Conservation (phyloP, 2,113 vertebrate species). For the Gopherus flavomarginatus region DNA sequence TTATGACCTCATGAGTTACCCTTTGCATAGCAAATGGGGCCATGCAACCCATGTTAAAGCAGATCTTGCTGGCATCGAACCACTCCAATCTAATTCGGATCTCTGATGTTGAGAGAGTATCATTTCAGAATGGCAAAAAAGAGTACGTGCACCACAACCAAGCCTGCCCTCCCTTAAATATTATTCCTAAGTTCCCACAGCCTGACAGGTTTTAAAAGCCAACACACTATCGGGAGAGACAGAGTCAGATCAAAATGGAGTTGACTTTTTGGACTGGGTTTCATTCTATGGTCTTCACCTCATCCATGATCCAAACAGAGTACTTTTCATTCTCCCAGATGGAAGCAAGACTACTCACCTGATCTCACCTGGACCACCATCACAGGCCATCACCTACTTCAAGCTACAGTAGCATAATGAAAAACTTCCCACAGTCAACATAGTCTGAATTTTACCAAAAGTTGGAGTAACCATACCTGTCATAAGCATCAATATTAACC, state of each 20-base stretch:
- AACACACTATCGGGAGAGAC: too few relatives aligned
- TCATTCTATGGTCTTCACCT: not conserved
- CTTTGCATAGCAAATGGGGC: not conserved
- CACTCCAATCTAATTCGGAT: not conserved
- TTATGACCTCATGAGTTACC: not conserved
- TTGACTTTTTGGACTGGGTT: not conserved
- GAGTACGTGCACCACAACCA: not conserved
- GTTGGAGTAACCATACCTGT: not conserved
- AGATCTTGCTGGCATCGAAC: not conserved
- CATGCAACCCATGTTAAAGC: not conserved
- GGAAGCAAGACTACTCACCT: not conserved
- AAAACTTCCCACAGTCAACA: not conserved
- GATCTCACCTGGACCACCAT: not conserved
- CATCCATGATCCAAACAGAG: not conserved
- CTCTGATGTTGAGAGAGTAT: not conserved
- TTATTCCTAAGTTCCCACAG: not conserved
- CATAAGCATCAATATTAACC: not conserved
- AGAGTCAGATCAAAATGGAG: not conserved
- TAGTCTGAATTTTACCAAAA: not conserved
- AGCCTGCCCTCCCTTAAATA: not conserved
- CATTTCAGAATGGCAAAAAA: not conserved
- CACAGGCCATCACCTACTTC: not conserved
- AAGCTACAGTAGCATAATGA: not conserved
- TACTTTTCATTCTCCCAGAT: not conserved
- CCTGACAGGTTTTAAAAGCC: not conserved